Percentiles rank a stretch among this genome's conserved stretches.
These are phyloP conservation scores for Notothenia coriiceps DNA, from an alignment of 2,113 vertebrate genomes.

Conservation along the genomic window DNA sequence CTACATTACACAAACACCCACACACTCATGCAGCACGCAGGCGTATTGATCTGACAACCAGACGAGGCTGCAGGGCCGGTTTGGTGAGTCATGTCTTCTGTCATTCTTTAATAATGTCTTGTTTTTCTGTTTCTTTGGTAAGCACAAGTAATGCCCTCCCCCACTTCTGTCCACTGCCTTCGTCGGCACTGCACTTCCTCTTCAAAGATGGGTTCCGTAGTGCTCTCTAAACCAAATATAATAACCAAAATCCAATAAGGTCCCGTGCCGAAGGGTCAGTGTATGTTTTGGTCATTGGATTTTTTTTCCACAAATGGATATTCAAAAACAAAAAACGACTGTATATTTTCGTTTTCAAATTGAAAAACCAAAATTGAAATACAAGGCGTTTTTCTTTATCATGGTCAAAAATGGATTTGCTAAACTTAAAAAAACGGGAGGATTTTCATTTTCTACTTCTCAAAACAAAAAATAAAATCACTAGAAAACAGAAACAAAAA, in stretches of 20 bases:
- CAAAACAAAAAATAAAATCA: no score
- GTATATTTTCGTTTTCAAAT: no score
- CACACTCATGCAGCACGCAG: neutral
- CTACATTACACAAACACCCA: slow-evolving; percentile 19
- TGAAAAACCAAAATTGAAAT: no score
- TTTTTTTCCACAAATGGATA: no score
- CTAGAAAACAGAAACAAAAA: no score
- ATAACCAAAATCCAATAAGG: neutral
- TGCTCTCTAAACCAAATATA: neutral
- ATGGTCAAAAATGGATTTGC: no score
- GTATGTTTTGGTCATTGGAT: no score
- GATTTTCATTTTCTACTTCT: no score
- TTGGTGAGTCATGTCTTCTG: slow-evolving; percentile 34
- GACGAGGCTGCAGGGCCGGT: slow-evolving; percentile 22
- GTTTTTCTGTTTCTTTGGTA: neutral
- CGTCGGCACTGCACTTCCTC: slow-evolving; percentile 8
- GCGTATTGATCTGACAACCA: neutral
- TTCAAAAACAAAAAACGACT: no score
- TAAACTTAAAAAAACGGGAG: no score
- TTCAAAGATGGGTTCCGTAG: neutral
- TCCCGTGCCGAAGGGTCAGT: neutral
- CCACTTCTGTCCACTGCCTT: neutral
- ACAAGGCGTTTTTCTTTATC: no score
- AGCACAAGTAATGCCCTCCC: slow-evolving; percentile 44
- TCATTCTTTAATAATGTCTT: neutral